A percentile compares a stretch with the other conserved stretches of the same genome.
phyloP scores from a whole-genome alignment of 2,888 invertebrate genomes.

The Phengaris arion region DNA sequence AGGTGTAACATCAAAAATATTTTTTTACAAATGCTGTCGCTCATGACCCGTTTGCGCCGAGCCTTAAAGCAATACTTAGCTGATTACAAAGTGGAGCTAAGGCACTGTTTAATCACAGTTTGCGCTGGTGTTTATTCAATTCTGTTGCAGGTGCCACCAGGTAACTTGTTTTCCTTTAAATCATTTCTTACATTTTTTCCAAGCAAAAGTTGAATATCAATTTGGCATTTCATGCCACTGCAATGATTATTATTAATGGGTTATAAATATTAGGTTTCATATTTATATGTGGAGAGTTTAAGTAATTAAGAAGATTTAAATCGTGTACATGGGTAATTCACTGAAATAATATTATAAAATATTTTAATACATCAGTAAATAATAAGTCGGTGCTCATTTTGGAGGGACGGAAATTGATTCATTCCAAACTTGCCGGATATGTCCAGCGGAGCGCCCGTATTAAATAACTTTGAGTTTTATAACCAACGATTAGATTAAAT shows the following conservation, averaged over 20 bases:
- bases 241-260: no score
- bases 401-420: constrained; percentile 62
- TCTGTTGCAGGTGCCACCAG: constrained; percentile 46
- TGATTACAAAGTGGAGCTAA: constrained; percentile 69
- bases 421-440: constrained; percentile 56
- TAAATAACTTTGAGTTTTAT: constrained; percentile 1
- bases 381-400: constrained; percentile 51
- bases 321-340: no score
- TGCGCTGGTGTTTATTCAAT: constrained; percentile 52
- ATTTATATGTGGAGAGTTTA: no score
- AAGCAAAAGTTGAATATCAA: no score
- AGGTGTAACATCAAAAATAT: no score
- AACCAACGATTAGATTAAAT: neutral
- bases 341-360: no score
- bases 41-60: constrained; percentile 43
- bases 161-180: neutral
- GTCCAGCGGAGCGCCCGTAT: constrained; percentile 37
- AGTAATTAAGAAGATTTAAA: no score
- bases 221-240: no score
- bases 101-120: constrained; percentile 65
- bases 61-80: constrained; percentile 43
- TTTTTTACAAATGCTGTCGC: neutral
- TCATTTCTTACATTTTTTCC: neutral
- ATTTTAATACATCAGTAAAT: constrained; percentile 27
- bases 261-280: no score